Base-by-base conservation (phyloP, 2,113 vertebrate species). In the Pungitius pungitius region DNA sequence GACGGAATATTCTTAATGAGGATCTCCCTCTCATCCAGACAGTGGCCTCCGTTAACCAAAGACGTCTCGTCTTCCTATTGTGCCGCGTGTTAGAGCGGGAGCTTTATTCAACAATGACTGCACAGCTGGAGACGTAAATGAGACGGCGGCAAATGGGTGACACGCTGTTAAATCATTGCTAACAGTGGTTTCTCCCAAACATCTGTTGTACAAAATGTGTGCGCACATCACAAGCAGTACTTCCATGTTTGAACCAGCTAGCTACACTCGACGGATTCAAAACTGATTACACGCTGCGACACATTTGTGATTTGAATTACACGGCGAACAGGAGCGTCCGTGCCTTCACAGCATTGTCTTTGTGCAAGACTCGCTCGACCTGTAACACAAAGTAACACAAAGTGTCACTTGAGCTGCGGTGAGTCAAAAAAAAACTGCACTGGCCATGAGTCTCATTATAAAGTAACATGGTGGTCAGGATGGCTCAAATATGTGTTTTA, bases 11-110 rank as follows among this genome's bases (percentile, higher is more conserved):
- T 74, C 76, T 89, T 82, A 86, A 89, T 83, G 88, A 88, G 85
- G 88, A 86, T 85, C 83, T 66, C 72, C 87, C 71, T 88, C 77
- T 89, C 86, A 89, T 89, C 82, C 80, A 81, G 80, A 91, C 72
- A 79, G 66, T 56, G 55, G 74, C 22, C 74, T 87, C 89, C 81
- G 58, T 72, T 42, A 54, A 86, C 77, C 45, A 55, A 5, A 4
- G 54, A 33, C 56, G 24, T 71, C 63, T 83, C 72, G 17, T 84
- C 72, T 79, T 70, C 54, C 35, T 35, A 27, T 69, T 78, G 55
- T 10, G 14, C 51, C 7, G 2, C 55, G 80, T 26, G 77, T 75
- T 42, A 75, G 27, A 45, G 74, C 7, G 63, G 43, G 43, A 1
- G 2, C 35, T 49, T 37, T 61, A 30, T 13, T 74, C 71, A 57